A percentile compares a stretch with the other conserved stretches of the same genome.
phyloP scores from a whole-genome alignment of 1,140 invertebrate species.

The Periplaneta americana region DNA sequence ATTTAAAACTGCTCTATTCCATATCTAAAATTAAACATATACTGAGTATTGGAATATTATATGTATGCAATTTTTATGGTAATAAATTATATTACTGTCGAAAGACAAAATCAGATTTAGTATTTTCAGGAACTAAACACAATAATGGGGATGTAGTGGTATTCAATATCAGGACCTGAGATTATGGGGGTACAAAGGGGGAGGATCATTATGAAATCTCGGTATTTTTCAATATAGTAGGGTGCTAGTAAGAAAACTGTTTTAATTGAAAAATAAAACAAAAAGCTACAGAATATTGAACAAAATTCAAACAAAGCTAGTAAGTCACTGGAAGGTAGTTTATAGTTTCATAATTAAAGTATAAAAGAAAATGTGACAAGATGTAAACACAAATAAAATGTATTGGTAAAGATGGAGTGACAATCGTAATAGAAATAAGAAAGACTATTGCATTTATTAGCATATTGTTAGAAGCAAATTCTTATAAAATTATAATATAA shows the following conservation, averaged over 20 bases:
- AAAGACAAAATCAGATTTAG: not conserved
- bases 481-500: too few species aligned
- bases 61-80: too few species aligned
- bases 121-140: not conserved
- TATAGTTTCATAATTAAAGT: not conserved
- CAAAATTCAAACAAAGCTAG: not conserved
- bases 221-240: constrained; percentile 6
- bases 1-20: too few species aligned
- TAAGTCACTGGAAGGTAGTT: not conserved
- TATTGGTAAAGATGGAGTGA: not conserved
- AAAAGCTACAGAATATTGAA: constrained; percentile 11
- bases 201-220: constrained; percentile 7
- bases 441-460: too few species aligned
- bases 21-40: too few species aligned
- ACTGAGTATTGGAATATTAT: too few species aligned
- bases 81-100: not conserved
- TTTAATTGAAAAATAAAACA: not conserved
- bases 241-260: constrained; percentile 10
- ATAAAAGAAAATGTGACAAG: constrained; percentile 4
- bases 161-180: constrained; percentile 6
- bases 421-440: not conserved
- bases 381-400: not conserved
- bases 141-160: not conserved
- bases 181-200: constrained; percentile 2
- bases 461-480: too few species aligned